Percentiles rank a stretch among this genome's conserved stretches.
Evolutionary conservation across 1,140 invertebrate genomes (phyloP).

Genomic region (Aphelenchoides besseyi): DNA sequence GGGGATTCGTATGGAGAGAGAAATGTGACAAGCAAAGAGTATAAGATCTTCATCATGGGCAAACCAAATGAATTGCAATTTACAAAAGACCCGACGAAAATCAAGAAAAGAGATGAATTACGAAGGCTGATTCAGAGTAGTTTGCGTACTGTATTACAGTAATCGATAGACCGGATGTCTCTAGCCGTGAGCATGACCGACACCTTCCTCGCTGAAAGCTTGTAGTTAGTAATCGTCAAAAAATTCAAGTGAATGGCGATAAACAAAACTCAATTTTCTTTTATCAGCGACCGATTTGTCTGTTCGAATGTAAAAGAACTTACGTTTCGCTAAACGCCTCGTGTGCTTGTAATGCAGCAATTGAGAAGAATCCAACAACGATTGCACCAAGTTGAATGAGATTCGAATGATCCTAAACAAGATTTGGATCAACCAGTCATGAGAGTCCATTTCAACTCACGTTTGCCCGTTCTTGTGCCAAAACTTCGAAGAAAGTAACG

Average conservation of each 20-base stretch:
- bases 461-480: slow-evolving; percentile 45
- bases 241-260: neutral
- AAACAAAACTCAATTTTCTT: neutral
- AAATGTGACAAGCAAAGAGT: neutral
- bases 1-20: neutral
- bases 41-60: neutral
- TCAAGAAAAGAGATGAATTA: neutral
- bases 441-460: too few species aligned
- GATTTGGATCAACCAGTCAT: too few species aligned
- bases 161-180: neutral
- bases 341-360: slow-evolving; percentile 44
- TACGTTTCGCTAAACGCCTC: slow-evolving; percentile 24
- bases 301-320: neutral
- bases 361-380: slow-evolving; percentile 53
- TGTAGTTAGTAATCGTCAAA: neutral
- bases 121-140: neutral
- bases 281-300: neutral
- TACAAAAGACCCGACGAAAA: neutral
- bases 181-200: neutral
- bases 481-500: slow-evolving; percentile 53
- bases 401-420: slow-evolving; percentile 56
- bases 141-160: too few species aligned
- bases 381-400: slow-evolving; percentile 57
- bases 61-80: neutral
- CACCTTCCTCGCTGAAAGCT: neutral